Conservation (phyloP, 2,113 vertebrate species). For the Megatriorchis doriae region DNA sequence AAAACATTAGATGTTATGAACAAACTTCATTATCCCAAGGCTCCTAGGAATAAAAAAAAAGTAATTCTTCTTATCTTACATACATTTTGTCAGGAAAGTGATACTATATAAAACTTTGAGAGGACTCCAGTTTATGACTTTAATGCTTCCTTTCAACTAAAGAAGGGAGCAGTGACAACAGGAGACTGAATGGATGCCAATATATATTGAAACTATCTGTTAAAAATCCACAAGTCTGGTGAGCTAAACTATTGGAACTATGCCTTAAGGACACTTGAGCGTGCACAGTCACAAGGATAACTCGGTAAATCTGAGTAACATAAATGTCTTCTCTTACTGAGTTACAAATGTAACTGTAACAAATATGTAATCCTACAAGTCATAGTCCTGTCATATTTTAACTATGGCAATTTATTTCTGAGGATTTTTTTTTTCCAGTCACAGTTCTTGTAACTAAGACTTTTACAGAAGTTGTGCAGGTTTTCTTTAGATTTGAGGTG, state of each 20-base stretch:
- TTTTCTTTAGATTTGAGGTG: not conserved
- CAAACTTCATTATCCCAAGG: not conserved
- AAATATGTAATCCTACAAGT: not conserved
- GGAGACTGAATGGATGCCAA: not conserved
- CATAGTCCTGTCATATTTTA: not conserved
- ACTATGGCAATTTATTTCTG: not conserved
- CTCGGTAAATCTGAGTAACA: not conserved
- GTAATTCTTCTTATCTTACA: not conserved
- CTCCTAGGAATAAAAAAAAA: not conserved
- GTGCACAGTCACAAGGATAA: not conserved
- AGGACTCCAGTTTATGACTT: not conserved
- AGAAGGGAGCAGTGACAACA: not conserved
- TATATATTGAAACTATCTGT: not conserved
- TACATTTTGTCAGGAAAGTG: not conserved
- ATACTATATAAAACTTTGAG: not conserved
- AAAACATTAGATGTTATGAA: not conserved
- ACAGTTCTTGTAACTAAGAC: not conserved
- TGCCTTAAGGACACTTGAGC: not conserved
- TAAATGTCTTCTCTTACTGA: not conserved
- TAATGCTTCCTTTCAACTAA: not conserved
- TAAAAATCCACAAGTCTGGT: not conserved
- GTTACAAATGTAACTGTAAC: not conserved
- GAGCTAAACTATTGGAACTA: not conserved
- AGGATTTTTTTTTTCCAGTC: not conserved
- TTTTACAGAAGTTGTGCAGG: not conserved